Percentiles rank a stretch among this genome's conserved stretches.
Evolutionary conservation across 2,888 invertebrate species (phyloP).

Genomic region (Aphodius granarius): DNA sequence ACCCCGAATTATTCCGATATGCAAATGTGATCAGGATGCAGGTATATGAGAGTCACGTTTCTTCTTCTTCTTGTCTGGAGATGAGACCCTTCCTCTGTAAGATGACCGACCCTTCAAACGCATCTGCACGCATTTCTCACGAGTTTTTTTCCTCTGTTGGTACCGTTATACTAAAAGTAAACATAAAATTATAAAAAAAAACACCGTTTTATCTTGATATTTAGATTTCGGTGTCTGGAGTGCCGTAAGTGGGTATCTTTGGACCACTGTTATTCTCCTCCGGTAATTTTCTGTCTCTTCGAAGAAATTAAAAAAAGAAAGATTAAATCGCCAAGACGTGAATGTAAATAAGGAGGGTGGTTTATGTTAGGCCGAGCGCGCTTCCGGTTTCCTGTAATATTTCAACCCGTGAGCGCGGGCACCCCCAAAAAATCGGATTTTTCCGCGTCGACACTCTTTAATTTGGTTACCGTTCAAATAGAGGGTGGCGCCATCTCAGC

Average conservation of each 20-base stretch:
- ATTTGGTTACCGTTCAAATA: not conserved
- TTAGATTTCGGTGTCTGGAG: no score
- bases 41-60: not conserved
- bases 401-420: not conserved
- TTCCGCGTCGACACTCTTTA: not conserved
- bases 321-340: not conserved
- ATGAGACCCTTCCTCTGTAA: not conserved
- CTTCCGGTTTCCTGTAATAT: not conserved
- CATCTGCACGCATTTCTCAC: not conserved
- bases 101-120: not conserved
- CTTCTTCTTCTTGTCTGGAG: no score
- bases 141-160: not conserved
- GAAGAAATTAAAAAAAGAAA: not conserved
- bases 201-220: no score
- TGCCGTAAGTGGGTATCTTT: not conserved
- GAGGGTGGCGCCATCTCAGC: not conserved
- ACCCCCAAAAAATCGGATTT: not conserved
- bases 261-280: not conserved
- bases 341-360: not conserved
- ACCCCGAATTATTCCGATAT: conserved; percentile 46
- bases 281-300: not conserved
- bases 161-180: no score
- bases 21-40: conserved; percentile 45
- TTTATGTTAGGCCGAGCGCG: not conserved
- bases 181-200: no score